Base-by-base conservation (phyloP, 2,888 invertebrate genomes). In the Reticulitermes lucifugus region DNA sequence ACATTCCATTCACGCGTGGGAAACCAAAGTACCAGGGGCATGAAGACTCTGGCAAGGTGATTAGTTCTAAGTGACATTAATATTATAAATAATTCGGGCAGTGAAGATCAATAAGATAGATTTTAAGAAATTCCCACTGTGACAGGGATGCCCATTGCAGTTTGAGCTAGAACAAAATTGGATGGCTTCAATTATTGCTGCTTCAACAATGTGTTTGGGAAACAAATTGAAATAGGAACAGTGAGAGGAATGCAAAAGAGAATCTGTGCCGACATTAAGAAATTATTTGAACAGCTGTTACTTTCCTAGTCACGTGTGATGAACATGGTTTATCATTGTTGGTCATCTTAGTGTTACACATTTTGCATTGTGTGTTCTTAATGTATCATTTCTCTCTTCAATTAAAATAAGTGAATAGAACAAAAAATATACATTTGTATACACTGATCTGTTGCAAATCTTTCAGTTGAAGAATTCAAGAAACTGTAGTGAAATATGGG, bases 1-100 rank as follows among this genome's bases (percentile, higher is more conserved):
- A 99, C 92, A 93, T 99, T 91, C 99, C 99, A 87, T 99, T 99
- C 92, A 98, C 99, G 84, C 97, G 98, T 91, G 98, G 98, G 90
- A 99, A 99, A 93, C 98, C 98, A 89, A 96, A 96, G 91, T 98
- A 98, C 93, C 96, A 96, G 91, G 94, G 94, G 86, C 93, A 93
- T 88, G 93, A 93, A 89, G 91, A 92, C 86, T 89, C 90, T 83
- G 88, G 87, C 88, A 88, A 91, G 90, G 89, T 90, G 90, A 91
- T 89, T 88, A 88, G 82, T 84, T 84, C 86, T 86, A 86, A 86
- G 83, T 86, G 86, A 86, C 86, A 86, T 84, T 86, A 83, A 75
- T 65, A 41, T 84, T 80, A 73, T 73, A 41, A 14, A 73, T 46
- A 83, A 43, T 73, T 51, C 51, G 70, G 51, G 73, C 51, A 51